Conservation (phyloP, 1,140 invertebrate genomes). For the Brachionus plicatilis region DNA sequence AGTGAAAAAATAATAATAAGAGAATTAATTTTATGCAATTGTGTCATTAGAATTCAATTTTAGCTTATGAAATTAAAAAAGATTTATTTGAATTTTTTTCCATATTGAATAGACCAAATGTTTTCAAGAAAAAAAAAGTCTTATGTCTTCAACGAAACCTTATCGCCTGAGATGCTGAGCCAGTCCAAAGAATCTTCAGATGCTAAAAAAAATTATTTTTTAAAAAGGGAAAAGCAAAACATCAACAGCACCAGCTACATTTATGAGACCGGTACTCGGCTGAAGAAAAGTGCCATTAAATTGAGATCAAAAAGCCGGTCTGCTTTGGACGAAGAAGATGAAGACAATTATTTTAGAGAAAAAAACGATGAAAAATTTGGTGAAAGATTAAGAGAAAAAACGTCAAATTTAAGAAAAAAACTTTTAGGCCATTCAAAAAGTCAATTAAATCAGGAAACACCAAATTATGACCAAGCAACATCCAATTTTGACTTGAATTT, state of each 20-base stretch:
- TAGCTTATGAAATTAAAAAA: neutral
- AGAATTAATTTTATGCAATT: constrained; percentile 24
- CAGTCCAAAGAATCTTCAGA: neutral
- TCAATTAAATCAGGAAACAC: neutral
- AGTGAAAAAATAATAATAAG: neutral
- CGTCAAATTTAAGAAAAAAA: neutral
- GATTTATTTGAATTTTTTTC: neutral
- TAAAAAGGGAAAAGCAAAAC: neutral
- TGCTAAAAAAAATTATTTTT: neutral
- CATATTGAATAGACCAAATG: neutral
- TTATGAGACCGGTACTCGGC: neutral
- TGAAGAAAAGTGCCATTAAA: neutral
- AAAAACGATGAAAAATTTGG: neutral
- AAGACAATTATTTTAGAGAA: neutral
- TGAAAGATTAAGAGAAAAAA: neutral
- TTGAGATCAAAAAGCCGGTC: neutral
- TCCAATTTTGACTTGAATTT: neutral
- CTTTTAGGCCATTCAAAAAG: neutral
- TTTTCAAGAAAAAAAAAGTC: neutral
- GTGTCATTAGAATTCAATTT: constrained; percentile 5
- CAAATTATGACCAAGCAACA: neutral
- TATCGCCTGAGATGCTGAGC: neutral
- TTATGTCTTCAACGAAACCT: neutral
- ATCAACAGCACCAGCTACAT: neutral
- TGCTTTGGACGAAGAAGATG: neutral